Evolutionary conservation across 1,140 invertebrate species (phyloP), one percentile per base, ranked within the genome.

Genomic region (Aradophagus sp.): DNA sequence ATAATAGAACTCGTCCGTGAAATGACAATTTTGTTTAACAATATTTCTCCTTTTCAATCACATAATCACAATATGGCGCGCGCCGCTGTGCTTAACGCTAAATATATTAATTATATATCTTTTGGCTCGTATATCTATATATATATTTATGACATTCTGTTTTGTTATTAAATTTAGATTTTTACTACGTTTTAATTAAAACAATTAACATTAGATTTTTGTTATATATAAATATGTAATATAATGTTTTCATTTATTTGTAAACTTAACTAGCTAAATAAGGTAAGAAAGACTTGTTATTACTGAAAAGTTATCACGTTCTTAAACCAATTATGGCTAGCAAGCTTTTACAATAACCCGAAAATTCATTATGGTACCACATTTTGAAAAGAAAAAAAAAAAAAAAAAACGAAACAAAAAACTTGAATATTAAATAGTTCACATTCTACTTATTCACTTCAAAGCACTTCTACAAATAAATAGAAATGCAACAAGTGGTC

Each of bases 11-110:
- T 52, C 16, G 31, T 35, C 45, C 29, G 12, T 55, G 39, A 47
- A 31, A 36, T 8, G 16, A 65, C 48, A 55, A 65, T 55, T 65
- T 65, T 56, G 41, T 55, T 65, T 13, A 53, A 65, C 41, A 47
- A 47, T 11, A 14, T 20, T 39, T 47, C n/a, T 45, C 15, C 29
- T 31, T 53, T 62, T 53, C 7, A 63, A 63, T 63, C 50, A 55
- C 13, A 5, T 41, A 61, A 61, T 58, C 11, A 10, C 44, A 38
- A 42, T 20, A 29, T 29, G 27, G 27, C 11, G 27, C 27, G 27
- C 11, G 16, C 16, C 36, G 19, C 31, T 27, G 27, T 20, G 36
- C 20, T 10, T 65, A 55, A 48, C 14, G 5, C 44, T 55, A 52
- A 15, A 11, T 20, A 17, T 14, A 26, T 45, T 44, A 50, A 44